These are phyloP conservation scores for Holothuria scabra DNA, from an alignment of 53 echinoderm and acorn worm genomes.

Conservation along the genomic window DNA sequence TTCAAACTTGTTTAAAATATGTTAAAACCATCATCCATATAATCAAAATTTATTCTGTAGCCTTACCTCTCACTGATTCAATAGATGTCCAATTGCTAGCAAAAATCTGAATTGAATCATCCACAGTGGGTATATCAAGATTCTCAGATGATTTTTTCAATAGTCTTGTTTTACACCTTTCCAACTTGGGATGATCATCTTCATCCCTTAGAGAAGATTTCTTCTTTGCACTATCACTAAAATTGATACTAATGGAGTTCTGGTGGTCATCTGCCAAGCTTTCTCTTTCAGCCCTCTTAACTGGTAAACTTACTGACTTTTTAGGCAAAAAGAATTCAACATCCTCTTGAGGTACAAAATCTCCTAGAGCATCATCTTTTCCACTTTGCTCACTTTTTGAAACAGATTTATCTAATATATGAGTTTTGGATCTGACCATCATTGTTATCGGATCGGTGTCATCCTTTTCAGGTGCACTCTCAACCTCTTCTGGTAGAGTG, in stretches of 20 bases:
- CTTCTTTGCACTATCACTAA: background rate
- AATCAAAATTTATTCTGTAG: too few species aligned
- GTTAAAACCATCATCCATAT: too few species aligned
- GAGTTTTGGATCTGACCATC: constrained; percentile 8
- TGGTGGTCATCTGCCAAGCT: background rate
- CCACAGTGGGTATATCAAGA: constrained; percentile 76
- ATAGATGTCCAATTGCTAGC: constrained; percentile 62
- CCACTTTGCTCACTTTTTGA: constrained; percentile 19
- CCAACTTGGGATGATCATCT: constrained; percentile 22
- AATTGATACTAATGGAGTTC: background rate
- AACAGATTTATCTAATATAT: background rate
- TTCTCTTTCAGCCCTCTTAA: background rate
- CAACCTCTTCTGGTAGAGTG: background rate
- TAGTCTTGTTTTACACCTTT: constrained; percentile 79
- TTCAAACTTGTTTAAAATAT: too few species aligned
- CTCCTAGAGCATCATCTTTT: background rate
- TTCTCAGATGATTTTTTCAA: constrained; percentile 81
- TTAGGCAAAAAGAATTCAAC: constrained; percentile 20
- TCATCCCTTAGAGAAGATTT: background rate
- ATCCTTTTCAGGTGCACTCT: background rate
- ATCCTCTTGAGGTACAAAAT: background rate
- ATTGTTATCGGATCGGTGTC: background rate
- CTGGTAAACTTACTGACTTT: background rate
- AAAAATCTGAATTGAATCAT: constrained; percentile 82
- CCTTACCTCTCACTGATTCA: constrained; percentile 54